Conservation (phyloP, 2,113 vertebrate species). For the Bos indicus region DNA sequence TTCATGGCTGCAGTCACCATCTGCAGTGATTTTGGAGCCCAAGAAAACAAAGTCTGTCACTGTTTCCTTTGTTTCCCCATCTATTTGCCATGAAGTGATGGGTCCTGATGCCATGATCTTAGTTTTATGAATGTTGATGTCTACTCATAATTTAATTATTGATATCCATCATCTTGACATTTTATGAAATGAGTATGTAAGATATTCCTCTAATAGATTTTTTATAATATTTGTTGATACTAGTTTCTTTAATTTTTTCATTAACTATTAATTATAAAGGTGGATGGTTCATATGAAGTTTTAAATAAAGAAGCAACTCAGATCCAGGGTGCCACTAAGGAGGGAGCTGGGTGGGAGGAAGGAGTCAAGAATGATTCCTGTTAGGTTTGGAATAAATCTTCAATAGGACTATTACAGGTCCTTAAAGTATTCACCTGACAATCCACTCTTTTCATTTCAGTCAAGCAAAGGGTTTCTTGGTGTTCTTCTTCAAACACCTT, state of each 20-base stretch:
- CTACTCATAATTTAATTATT: background rate
- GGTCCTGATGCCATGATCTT: background rate
- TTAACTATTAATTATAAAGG: background rate
- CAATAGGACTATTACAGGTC: background rate
- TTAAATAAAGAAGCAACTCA: conserved; percentile 17
- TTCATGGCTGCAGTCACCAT: background rate
- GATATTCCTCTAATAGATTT: conserved; percentile 29
- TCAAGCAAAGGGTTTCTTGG: background rate
- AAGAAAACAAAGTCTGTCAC: background rate
- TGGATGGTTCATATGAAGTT: background rate
- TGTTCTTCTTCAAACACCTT: background rate
- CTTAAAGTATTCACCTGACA: background rate
- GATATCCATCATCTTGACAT: background rate
- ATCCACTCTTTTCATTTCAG: background rate
- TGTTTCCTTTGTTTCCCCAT: background rate
- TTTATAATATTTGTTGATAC: conserved; percentile 21
- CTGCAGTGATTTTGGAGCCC: background rate
- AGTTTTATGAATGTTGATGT: background rate
- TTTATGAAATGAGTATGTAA: conserved; percentile 29
- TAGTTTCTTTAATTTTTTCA: background rate
- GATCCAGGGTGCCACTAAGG: background rate
- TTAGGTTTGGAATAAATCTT: background rate
- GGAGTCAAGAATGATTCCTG: background rate
- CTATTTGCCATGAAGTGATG: background rate
- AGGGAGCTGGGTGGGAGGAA: background rate